Conservation (phyloP, 1,140 invertebrate species). For the Conopomorpha cramerella region DNA sequence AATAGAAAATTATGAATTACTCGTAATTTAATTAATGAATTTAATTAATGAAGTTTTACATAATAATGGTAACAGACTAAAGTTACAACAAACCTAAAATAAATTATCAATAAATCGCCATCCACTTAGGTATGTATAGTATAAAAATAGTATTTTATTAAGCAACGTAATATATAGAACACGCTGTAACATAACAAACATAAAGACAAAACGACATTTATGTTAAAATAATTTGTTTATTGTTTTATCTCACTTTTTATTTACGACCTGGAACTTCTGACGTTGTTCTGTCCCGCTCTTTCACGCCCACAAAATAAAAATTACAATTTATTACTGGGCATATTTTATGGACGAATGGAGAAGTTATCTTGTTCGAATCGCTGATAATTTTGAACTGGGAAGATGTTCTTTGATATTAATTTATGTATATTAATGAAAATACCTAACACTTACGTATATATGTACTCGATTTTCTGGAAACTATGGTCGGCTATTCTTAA, state of each 20-base stretch:
- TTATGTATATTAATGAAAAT: too few species aligned
- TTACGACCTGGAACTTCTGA: constrained; percentile 32
- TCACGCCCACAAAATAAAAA: constrained; percentile 30
- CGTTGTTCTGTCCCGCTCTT: constrained; percentile 23
- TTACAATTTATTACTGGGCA: constrained; percentile 40
- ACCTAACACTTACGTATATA: too few species aligned
- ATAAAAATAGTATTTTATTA: too few species aligned
- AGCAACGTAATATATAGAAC: constrained; percentile 13
- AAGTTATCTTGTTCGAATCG: constrained; percentile 20
- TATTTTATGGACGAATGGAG: too few species aligned
- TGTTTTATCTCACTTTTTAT: constrained; percentile 54
- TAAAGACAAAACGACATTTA: constrained; percentile 48
- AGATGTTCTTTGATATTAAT: constrained; percentile 45
- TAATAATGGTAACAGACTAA: neutral
- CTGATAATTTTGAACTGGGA: constrained; percentile 34
- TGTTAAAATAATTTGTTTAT: constrained; percentile 54
- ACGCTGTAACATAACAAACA: constrained; percentile 31
- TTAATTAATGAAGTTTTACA: neutral
- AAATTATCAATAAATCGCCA: neutral
- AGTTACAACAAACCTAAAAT: neutral
- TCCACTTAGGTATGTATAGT: too few species aligned
- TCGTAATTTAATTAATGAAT: neutral
- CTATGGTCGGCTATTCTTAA: too few species aligned
- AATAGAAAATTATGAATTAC: neutral
- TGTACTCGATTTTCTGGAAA: too few species aligned